These are phyloP conservation scores for Dromiciops gliroides DNA, from an alignment of 2,113 vertebrate genomes.

Conservation along the genomic window DNA sequence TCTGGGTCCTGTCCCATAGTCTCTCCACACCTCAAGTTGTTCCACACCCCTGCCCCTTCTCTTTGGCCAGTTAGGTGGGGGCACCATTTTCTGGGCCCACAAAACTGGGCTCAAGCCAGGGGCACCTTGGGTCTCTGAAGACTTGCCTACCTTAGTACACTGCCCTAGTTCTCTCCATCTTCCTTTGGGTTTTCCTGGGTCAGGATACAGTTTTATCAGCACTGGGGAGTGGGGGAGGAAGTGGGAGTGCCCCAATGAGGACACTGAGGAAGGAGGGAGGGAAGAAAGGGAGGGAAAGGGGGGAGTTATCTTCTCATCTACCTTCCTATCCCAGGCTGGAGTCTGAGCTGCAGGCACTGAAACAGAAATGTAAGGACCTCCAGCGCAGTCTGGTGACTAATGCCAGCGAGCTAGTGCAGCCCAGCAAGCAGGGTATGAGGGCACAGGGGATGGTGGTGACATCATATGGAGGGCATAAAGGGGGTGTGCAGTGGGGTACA, in stretches of 20 bases:
- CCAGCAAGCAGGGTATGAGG: constrained; percentile 83
- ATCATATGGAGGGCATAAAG: not conserved
- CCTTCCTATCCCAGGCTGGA: constrained; percentile 87
- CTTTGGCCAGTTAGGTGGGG: not conserved
- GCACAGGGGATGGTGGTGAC: not conserved
- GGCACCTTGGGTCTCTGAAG: not conserved
- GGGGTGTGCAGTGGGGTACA: too few relatives aligned
- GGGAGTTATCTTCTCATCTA: not conserved
- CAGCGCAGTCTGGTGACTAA: constrained; percentile 83
- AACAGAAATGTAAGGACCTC: constrained; percentile 86
- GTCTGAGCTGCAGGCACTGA: constrained; percentile 87
- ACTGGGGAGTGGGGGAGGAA: not conserved
- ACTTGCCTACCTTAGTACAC: not conserved
- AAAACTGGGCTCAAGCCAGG: not conserved
- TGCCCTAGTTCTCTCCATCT: not conserved
- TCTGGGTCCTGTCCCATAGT: not conserved
- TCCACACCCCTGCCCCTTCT: not conserved
- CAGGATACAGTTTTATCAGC: not conserved
- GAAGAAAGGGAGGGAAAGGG: not conserved
- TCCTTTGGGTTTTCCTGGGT: not conserved
- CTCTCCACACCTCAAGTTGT: not conserved
- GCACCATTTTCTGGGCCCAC: not conserved
- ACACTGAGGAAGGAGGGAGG: not conserved
- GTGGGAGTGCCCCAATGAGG: not conserved
- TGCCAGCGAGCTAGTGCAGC: constrained; percentile 55